These are phyloP conservation scores for Nerophis ophidion DNA, from an alignment of 2,113 vertebrate genomes.

Conservation along the genomic window DNA sequence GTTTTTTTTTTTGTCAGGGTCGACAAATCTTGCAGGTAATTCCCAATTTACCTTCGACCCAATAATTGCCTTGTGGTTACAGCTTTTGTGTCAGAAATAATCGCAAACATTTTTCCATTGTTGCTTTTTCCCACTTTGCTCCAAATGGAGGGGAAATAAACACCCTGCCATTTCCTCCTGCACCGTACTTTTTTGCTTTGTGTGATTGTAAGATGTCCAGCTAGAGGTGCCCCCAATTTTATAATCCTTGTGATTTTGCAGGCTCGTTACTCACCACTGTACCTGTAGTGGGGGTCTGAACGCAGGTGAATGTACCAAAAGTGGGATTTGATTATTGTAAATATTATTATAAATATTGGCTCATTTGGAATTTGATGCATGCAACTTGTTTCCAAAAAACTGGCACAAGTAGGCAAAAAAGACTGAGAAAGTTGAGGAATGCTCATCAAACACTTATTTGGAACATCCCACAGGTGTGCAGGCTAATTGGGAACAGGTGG, in stretches of 20 bases:
- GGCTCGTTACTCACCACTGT: constrained; percentile 4
- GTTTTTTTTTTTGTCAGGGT: constrained; percentile 52
- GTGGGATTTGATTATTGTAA: no score
- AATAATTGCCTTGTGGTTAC: constrained; percentile 37
- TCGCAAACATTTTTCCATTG: background rate
- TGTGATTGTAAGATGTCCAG: constrained; percentile 36
- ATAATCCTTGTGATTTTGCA: constrained; percentile 14
- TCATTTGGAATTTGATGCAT: no score
- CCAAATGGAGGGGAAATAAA: background rate
- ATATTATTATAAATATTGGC: no score
- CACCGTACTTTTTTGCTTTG: constrained; percentile 36
- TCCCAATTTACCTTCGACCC: constrained; percentile 21
- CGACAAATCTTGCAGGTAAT: constrained; percentile 26
- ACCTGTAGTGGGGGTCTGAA: background rate
- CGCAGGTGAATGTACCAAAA: no score
- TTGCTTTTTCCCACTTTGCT: background rate
- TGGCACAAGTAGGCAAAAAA: no score
- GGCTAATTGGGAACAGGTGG: no score
- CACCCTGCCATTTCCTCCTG: constrained; percentile 4
- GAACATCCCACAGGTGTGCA: no score
- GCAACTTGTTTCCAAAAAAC: no score
- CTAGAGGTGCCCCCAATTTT: constrained; percentile 17
- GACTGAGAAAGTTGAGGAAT: no score
- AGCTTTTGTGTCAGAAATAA: constrained; percentile 29
- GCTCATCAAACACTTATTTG: no score